These are phyloP conservation scores for Linurgus olivaceus DNA, from an alignment of 2,797 vertebrate species.

Conservation along the genomic window DNA sequence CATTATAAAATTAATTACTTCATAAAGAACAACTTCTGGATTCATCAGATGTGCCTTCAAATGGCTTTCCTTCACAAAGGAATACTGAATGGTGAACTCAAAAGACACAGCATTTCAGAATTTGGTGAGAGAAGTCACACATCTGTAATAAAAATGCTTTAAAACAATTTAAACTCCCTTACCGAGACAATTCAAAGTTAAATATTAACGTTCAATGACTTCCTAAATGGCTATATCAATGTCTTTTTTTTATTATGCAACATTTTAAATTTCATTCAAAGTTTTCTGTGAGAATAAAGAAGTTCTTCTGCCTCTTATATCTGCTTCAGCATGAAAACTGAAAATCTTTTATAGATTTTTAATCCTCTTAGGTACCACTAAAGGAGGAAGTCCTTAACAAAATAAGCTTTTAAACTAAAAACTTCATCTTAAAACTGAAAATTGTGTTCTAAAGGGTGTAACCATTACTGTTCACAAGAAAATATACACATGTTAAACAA, in stretches of 20 bases:
- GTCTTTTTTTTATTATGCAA: background rate
- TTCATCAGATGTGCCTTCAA: conserved; percentile 50
- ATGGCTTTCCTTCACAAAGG: conserved; percentile 32
- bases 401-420: background rate
- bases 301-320: background rate
- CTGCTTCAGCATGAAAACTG: background rate
- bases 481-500: background rate
- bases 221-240: background rate
- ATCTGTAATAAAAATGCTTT: background rate
- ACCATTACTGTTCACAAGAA: background rate
- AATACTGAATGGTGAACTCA: background rate
- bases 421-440: background rate
- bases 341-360: background rate
- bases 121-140: background rate
- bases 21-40: conserved; percentile 21
- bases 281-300: background rate
- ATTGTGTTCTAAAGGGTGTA: background rate
- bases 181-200: background rate
- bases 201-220: background rate
- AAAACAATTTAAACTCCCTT: background rate
- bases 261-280: background rate
- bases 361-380: background rate
- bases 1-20: conserved; percentile 60
- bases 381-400: background rate
- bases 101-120: background rate